Evolutionary conservation across 2,888 invertebrate genomes (phyloP).

Genomic region (Hololepta plana): DNA sequence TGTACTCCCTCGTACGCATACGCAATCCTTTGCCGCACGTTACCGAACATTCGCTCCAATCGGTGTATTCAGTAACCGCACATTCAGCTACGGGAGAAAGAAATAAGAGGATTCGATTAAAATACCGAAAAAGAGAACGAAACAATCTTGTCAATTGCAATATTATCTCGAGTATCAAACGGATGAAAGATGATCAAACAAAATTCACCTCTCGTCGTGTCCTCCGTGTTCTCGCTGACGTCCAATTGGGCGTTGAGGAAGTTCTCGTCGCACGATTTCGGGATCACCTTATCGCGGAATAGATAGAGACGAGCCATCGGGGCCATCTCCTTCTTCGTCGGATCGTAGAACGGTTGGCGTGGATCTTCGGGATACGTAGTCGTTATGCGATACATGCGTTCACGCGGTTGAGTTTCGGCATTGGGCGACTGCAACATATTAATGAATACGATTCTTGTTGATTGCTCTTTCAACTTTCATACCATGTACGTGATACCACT

Average conservation of each 20-base stretch:
- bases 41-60: constrained; percentile 70
- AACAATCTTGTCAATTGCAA: constrained; percentile 1
- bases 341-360: constrained; percentile 81
- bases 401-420: constrained; percentile 55
- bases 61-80: constrained; percentile 51
- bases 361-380: constrained; percentile 81
- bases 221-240: constrained; percentile 48
- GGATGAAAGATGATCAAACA: constrained; percentile 6
- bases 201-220: constrained; percentile 40
- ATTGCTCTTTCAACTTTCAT: constrained; percentile 8
- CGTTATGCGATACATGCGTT: constrained; percentile 78
- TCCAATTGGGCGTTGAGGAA: constrained; percentile 40
- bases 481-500: constrained; percentile 83
- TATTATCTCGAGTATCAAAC: background rate
- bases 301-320: constrained; percentile 75
- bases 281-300: constrained; percentile 51
- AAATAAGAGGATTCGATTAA: background rate
- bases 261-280: constrained; percentile 53
- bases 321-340: constrained; percentile 44
- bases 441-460: too few relatives aligned
- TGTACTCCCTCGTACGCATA: constrained; percentile 57
- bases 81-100: constrained; percentile 50
- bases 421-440: constrained; percentile 48
- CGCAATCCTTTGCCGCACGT: constrained; percentile 76
- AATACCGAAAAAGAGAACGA: background rate